Base-by-base conservation (phyloP, 2,113 vertebrate species). In the Oryzias melastigma region DNA sequence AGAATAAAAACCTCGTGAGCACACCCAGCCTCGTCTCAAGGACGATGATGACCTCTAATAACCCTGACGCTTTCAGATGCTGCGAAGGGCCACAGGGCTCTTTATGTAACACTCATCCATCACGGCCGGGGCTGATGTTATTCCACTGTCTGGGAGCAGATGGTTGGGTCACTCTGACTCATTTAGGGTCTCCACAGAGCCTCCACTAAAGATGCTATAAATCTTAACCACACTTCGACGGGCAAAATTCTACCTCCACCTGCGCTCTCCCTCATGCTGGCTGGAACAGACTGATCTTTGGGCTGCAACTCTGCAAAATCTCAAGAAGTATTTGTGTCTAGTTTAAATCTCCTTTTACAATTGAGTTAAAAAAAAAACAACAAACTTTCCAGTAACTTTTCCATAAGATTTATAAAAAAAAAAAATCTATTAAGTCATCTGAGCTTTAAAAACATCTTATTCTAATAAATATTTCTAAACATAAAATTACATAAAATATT, bases 91-190 rank as follows among this genome's bases (percentile, higher is more conserved):
- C 54, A 68, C 17, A 68, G 65, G 59, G 54, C 68, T 65, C 66
- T 78, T 46, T 64, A 58, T 57, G 54, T 58, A 72, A 63, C 46
- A 77, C 55, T 71, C 72, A 91, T 91, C 78, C 77, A 89, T 91
- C 88, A 88, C 45, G 54, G 66, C 62, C 57, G 65, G 53, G 57
- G 77, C 73, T 89, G 90, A 88, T 89, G 77, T 73, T 80, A 85
- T 80, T 87, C 62, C 66, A 55, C 85, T 77, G 56, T 75, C 55
- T 67, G 29, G 42, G 62, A 86, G 62, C 88, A 90, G 88, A 87
- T 89, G 87, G 87, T 71, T 13, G 17, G 65, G 71, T 81, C 83
- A 60, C 47, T 51, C 61, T 75, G 79, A 86, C 75, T 86, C 71
- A 74, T 81, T 86, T 81, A 82, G 60, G 58, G 57, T 74, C 74